Evolutionary conservation across 2,888 invertebrate genomes (phyloP).

Genomic region (Ceraclea dissimilis): DNA sequence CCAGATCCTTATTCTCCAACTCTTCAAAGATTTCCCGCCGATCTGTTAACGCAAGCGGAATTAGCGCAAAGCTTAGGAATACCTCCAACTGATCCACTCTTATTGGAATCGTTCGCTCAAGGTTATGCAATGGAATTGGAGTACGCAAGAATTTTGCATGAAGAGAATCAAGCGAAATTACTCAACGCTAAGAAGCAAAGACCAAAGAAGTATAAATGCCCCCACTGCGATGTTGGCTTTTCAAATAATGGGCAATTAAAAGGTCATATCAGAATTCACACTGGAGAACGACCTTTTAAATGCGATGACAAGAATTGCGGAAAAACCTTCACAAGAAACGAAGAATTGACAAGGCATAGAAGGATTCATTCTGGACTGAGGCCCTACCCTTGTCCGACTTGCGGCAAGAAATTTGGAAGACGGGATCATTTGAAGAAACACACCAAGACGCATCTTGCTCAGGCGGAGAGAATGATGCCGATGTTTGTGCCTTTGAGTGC

Average conservation of each 20-base stretch:
- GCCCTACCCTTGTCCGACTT: slow-evolving; percentile 79
- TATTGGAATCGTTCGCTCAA: slow-evolving; percentile 43
- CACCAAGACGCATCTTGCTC: slow-evolving; percentile 70
- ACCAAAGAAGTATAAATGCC: slow-evolving; percentile 87
- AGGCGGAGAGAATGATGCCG: slow-evolving; percentile 54
- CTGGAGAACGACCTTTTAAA: slow-evolving; percentile 83
- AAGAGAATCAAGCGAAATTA: slow-evolving; percentile 63
- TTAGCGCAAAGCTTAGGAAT: slow-evolving; percentile 44
- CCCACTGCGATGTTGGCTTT: slow-evolving; percentile 82
- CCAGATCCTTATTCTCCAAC: slow-evolving; percentile 12
- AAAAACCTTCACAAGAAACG: slow-evolving; percentile 86
- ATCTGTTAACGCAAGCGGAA: slow-evolving; percentile 39
- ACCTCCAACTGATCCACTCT: slow-evolving; percentile 41
- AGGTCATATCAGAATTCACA: slow-evolving; percentile 86
- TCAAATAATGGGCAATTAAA: slow-evolving; percentile 91
- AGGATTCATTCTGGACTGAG: slow-evolving; percentile 81
- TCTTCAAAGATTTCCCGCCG: slow-evolving; percentile 34
- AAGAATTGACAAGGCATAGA: slow-evolving; percentile 86
- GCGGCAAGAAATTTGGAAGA: slow-evolving; percentile 88
- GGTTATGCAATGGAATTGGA: slow-evolving; percentile 60
- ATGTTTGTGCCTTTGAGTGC: slow-evolving; percentile 55
- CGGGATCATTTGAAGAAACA: slow-evolving; percentile 95
- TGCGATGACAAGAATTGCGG: slow-evolving; percentile 81
- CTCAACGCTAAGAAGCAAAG: slow-evolving; percentile 65
- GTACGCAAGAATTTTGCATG: slow-evolving; percentile 60